Base-by-base conservation (phyloP, 2,113 vertebrate genomes). In the Gallinago paraguaiae region DNA sequence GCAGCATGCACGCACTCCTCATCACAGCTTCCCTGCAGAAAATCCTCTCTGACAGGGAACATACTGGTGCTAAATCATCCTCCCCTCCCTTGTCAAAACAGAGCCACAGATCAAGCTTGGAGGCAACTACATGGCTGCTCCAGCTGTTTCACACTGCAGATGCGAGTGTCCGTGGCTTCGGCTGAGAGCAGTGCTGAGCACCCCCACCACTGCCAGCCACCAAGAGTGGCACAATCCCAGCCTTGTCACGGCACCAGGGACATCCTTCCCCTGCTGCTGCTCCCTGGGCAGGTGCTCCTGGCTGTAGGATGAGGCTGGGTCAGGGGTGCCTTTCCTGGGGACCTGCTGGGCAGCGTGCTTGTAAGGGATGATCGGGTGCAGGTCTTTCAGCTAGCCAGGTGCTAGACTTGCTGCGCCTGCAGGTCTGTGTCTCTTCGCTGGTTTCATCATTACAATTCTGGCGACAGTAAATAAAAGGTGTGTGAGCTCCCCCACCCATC, bases 131-230 rank as follows among this genome's bases (percentile, higher is more conserved):
- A 4, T 17, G n/a, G 5, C 27, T 82, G 69, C 48, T 82, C 28
- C 0, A 0, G 10, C 53, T 48, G 19, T 64, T 45, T 39, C 31
- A 33, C 1, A 2, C 14, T 15, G 24, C 28, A 37, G 12, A 27
- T 6, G 2, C 2, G 4, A 59, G 18, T 6, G 18, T 33, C 43
- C 20, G 27, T 27, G 39, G 9, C 13, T 63, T 68, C 3, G 5
- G 57, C 56, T 27, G 43, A 63, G 19, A 46, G 25, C 33, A 25
- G 30, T 6, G 33, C 39, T 68, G 41, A 41, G 22, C 39, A 11
- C 11, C 1, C 0, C 37, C 1, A 0, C 27, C 0, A 1, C 23
- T 3, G 1, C 19, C 60, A 82, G n/a, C 11, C 13, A 6, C 60
- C 1, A 4, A 39, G 45, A 50, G 50, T 74, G n/a, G 50, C 39